phyloP scores from a whole-genome alignment of 2,797 vertebrate genomes.

The Acrocephalus scirpaceus region DNA sequence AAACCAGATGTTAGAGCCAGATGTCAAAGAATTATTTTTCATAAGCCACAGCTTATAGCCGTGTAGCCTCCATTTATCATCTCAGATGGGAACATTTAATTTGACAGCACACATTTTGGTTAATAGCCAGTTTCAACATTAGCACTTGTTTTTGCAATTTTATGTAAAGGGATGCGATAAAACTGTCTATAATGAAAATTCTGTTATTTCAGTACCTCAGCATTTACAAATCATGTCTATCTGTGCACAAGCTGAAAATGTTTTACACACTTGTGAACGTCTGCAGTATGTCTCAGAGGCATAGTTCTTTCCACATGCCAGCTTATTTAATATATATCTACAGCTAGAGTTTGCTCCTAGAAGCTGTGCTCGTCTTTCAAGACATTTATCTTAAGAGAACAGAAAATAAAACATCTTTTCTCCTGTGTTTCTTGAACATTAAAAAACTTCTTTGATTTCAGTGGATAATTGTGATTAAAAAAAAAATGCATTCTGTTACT shows the following conservation, averaged over 20 bases:
- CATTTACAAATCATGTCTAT: slow-evolving; percentile 52
- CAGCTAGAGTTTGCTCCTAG: background rate
- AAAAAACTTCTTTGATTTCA: background rate
- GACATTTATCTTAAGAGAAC: background rate
- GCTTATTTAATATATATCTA: background rate
- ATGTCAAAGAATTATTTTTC: slow-evolving; percentile 77
- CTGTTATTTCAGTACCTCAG: slow-evolving; percentile 45
- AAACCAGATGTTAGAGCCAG: slow-evolving; percentile 76
- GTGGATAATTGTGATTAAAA: background rate
- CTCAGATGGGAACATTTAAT: slow-evolving; percentile 76
- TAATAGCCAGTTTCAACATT: slow-evolving; percentile 77
- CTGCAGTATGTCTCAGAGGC: background rate
- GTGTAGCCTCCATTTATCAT: slow-evolving; percentile 72
- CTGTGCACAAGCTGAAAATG: background rate
- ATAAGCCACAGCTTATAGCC: slow-evolving; percentile 53
- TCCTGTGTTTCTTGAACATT: background rate
- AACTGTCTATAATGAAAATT: slow-evolving; percentile 47
- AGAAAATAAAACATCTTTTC: background rate
- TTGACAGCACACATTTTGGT: slow-evolving; percentile 75
- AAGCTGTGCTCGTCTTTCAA: background rate
- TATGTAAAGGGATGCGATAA: slow-evolving; percentile 65
- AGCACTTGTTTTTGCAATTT: slow-evolving; percentile 65
- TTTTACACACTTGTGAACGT: background rate
- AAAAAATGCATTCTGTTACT: background rate
- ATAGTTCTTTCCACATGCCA: background rate